These are phyloP conservation scores for Oscheius sp. DNA, from an alignment of 2,888 invertebrate genomes.

Conservation along the genomic window DNA sequence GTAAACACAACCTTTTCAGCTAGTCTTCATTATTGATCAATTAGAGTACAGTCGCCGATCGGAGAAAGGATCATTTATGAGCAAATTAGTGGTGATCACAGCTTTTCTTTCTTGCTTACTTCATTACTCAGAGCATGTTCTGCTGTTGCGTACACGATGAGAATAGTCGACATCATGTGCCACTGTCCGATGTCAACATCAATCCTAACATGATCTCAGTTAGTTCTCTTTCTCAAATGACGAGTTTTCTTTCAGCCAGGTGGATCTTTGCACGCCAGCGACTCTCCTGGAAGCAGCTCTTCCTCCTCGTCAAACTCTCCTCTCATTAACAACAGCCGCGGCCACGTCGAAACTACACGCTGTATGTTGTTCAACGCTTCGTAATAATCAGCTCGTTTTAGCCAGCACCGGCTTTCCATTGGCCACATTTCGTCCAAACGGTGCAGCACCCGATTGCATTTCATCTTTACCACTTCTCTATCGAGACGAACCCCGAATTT, in stretches of 20 bases:
- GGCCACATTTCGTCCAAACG: background rate
- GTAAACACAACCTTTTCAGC: background rate
- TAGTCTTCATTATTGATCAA: conserved; percentile 10
- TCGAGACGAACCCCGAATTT: background rate
- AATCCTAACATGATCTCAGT: conserved; percentile 19
- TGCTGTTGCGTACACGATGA: conserved; percentile 1
- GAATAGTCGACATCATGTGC: background rate
- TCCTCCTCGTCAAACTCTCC: background rate
- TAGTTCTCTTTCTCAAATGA: background rate
- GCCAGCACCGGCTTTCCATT: background rate
- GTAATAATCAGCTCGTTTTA: background rate
- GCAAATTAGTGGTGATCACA: background rate
- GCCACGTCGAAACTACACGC: background rate
- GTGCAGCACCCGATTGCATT: background rate
- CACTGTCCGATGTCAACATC: background rate
- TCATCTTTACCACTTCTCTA: background rate
- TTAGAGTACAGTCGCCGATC: background rate
- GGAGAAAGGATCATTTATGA: background rate
- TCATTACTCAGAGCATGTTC: background rate
- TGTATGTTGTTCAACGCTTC: background rate
- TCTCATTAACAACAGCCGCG: background rate
- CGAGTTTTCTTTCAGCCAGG: conserved; percentile 1
- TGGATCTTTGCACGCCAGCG: background rate
- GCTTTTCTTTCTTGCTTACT: background rate
- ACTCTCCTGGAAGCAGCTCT: background rate